Percentiles rank a stretch among this genome's conserved stretches.
These are phyloP conservation scores for Drosophila cognata DNA, from an alignment of 2,888 invertebrate genomes.

Conservation along the genomic window DNA sequence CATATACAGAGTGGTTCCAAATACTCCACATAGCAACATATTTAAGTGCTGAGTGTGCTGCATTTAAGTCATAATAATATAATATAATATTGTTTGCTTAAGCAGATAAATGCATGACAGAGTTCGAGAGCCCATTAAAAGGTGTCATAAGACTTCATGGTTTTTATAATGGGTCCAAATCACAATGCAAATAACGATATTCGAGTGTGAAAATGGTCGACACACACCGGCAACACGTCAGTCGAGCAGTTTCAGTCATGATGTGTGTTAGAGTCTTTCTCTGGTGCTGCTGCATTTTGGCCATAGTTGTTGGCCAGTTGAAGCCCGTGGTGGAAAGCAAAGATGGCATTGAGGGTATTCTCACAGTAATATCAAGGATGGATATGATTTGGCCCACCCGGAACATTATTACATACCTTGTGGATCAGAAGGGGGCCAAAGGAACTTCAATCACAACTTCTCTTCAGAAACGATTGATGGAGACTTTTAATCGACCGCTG, in stretches of 20 bases:
- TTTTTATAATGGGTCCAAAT: constrained; percentile 16
- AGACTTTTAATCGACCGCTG: constrained; percentile 1
- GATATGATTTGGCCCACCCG: rapidly evolving
- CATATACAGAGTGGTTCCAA: background rate
- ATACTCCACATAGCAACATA: background rate
- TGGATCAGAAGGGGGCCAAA: background rate
- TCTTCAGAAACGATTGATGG: constrained; percentile 6
- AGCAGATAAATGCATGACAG: background rate
- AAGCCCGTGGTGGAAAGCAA: constrained; percentile 6
- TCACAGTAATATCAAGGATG: background rate
- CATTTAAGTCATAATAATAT: background rate
- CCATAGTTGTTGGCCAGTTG: constrained; percentile 9
- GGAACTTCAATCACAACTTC: background rate
- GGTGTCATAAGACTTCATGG: background rate
- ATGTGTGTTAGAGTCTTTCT: constrained; percentile 13
- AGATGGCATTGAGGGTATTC: background rate
- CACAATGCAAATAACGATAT: constrained; percentile 21
- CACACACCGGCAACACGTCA: background rate
- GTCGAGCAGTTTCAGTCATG: constrained; percentile 33
- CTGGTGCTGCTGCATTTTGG: constrained; percentile 11
- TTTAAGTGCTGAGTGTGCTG: background rate
- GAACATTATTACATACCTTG: constrained; percentile 3
- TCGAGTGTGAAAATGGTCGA: background rate
- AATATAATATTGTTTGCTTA: constrained; percentile 3
- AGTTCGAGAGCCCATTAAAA: background rate